Conservation (phyloP, 2,888 invertebrate genomes). For the Drosophila anomalata region DNA sequence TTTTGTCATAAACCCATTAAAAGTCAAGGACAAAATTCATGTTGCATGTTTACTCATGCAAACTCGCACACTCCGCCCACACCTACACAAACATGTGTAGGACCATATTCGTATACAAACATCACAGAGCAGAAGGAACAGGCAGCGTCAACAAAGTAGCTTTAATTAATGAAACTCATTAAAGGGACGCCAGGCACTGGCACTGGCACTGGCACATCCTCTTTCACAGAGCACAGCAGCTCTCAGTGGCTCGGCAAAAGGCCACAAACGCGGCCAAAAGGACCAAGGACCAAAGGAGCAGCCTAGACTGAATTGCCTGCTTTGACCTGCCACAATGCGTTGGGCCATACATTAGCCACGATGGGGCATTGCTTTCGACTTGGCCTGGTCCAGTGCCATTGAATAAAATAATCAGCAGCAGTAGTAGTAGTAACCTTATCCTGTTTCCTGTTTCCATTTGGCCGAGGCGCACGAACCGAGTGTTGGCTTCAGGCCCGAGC, state of each 20-base stretch:
- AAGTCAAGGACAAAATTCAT: slow-evolving; percentile 80
- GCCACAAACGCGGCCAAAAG: slow-evolving; percentile 17
- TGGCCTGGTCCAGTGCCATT: slow-evolving; percentile 27
- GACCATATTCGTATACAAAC: slow-evolving; percentile 32
- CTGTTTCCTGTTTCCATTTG: slow-evolving; percentile 25
- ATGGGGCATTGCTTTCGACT: slow-evolving; percentile 13
- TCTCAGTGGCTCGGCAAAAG: slow-evolving; percentile 28
- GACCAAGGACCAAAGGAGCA: neutral
- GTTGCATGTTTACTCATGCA: slow-evolving; percentile 73
- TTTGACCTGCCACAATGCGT: slow-evolving; percentile 77
- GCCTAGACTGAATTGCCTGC: slow-evolving; percentile 60
- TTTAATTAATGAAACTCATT: slow-evolving; percentile 80
- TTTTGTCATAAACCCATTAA: slow-evolving; percentile 80
- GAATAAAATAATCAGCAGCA: slow-evolving; percentile 41
- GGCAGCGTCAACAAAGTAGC: slow-evolving; percentile 68
- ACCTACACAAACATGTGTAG: slow-evolving; percentile 16
- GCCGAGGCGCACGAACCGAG: slow-evolving; percentile 23
- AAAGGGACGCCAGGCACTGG: slow-evolving; percentile 49
- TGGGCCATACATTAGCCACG: slow-evolving; percentile 67
- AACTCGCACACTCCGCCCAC: slow-evolving; percentile 29
- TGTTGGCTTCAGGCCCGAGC: slow-evolving; percentile 22
- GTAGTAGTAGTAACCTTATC: slow-evolving; percentile 32
- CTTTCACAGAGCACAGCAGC: slow-evolving; percentile 28
- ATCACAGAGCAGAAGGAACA: slow-evolving; percentile 33
- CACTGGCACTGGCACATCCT: neutral